phyloP scores from a whole-genome alignment of 2,797 vertebrate species.

The Gymnopithys bicolor region DNA sequence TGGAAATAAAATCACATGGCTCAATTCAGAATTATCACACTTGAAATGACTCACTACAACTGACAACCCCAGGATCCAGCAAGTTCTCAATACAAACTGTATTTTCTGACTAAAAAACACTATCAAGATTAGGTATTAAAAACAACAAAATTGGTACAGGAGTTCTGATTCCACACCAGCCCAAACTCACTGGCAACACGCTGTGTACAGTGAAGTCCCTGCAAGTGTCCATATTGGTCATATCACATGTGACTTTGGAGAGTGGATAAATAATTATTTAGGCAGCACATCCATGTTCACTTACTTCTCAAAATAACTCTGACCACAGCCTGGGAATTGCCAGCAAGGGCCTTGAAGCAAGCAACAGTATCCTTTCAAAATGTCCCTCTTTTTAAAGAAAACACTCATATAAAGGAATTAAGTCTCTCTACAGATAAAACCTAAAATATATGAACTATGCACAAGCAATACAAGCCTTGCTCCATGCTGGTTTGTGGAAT shows the following conservation, averaged over 20 bases:
- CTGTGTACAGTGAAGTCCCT: background rate
- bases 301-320: background rate
- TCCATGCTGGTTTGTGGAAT: background rate
- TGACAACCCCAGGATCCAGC: background rate
- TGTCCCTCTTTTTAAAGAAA: background rate
- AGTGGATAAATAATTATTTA: background rate
- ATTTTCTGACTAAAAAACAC: background rate
- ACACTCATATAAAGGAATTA: background rate
- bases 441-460: background rate
- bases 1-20: background rate
- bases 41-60: background rate
- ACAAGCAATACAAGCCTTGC: background rate
- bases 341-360: background rate
- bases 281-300: background rate
- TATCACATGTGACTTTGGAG: background rate
- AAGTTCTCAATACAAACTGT: background rate
- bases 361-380: background rate
- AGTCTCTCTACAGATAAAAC: background rate
- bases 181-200: background rate
- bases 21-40: background rate
- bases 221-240: background rate
- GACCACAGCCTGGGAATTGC: background rate
- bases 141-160: background rate
- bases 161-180: background rate
- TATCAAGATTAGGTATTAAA: background rate